Percentiles rank a stretch among this genome's conserved stretches.
Evolutionary conservation across 2,113 vertebrate genomes (phyloP).

Genomic region (Turdus rufiventris): DNA sequence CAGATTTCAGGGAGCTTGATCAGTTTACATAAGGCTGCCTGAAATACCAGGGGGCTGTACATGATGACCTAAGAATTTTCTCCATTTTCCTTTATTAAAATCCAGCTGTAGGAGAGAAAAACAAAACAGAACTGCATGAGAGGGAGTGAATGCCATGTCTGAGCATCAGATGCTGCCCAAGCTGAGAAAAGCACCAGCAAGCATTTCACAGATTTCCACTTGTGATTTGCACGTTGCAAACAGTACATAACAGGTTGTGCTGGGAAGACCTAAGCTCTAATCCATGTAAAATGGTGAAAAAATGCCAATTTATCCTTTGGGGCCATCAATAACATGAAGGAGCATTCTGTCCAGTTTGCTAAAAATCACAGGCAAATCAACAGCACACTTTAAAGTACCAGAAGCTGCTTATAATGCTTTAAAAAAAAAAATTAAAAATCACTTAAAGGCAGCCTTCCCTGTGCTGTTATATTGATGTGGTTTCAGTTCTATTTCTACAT

Average conservation of each 20-base stretch:
- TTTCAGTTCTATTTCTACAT: neutral
- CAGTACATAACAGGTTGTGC: neutral
- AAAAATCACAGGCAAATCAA: neutral
- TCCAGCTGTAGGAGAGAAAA: neutral
- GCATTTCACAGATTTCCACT: neutral
- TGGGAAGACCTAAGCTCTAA: neutral
- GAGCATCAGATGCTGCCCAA: neutral
- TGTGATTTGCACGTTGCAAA: neutral
- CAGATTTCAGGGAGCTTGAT: neutral
- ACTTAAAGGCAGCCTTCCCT: neutral
- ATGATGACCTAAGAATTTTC: neutral
- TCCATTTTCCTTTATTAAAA: neutral
- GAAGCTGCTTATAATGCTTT: neutral
- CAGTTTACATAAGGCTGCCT: neutral
- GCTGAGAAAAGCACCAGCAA: neutral
- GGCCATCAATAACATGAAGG: neutral
- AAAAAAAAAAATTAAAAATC: neutral
- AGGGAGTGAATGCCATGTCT: neutral
- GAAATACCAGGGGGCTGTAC: neutral
- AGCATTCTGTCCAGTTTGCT: neutral
- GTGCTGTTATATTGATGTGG: neutral
- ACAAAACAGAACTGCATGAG: neutral
- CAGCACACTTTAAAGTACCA: neutral
- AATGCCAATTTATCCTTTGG: neutral
- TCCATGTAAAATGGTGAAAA: neutral